These are phyloP conservation scores for Phrynocephalus versicolor DNA, from an alignment of 2,113 vertebrate genomes.

Conservation along the genomic window DNA sequence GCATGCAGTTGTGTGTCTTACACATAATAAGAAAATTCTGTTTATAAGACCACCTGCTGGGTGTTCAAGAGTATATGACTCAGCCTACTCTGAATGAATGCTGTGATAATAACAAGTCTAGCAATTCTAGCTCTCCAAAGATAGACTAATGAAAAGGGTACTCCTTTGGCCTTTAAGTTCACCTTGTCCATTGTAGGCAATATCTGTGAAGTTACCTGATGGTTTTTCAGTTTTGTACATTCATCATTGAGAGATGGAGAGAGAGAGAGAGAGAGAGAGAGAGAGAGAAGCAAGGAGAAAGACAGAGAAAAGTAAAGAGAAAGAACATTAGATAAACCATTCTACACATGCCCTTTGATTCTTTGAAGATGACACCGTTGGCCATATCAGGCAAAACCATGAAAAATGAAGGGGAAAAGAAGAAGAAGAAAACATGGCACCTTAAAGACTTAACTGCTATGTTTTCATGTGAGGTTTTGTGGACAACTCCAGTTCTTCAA, in stretches of 20 bases:
- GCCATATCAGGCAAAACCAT: no score
- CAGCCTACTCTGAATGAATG: slow-evolving; percentile 59
- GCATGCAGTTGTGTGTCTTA: neutral
- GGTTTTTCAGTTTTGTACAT: neutral
- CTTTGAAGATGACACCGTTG: neutral
- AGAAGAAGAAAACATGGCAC: no score
- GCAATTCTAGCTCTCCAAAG: slow-evolving; percentile 38
- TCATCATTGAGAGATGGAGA: neutral
- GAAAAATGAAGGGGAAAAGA: no score
- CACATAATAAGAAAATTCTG: slow-evolving; percentile 7
- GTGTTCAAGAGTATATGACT: slow-evolving; percentile 36
- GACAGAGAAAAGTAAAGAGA: neutral
- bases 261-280: neutral
- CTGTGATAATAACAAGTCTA: slow-evolving; percentile 31
- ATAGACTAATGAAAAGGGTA: accelerated
- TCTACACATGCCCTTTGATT: neutral
- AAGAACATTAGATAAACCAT: neutral
- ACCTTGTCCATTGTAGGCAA: neutral
- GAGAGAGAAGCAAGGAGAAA: neutral
- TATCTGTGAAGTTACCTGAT: neutral
- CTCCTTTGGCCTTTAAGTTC: accelerated
- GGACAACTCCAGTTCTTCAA: no score
- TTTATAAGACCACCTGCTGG: slow-evolving; percentile 44
- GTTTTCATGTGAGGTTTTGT: no score
- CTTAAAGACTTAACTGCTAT: no score